Percentiles rank a stretch among this genome's conserved stretches.
Evolutionary conservation across 2,888 invertebrate species (phyloP).

Genomic region (Lasioglossum marginatum): DNA sequence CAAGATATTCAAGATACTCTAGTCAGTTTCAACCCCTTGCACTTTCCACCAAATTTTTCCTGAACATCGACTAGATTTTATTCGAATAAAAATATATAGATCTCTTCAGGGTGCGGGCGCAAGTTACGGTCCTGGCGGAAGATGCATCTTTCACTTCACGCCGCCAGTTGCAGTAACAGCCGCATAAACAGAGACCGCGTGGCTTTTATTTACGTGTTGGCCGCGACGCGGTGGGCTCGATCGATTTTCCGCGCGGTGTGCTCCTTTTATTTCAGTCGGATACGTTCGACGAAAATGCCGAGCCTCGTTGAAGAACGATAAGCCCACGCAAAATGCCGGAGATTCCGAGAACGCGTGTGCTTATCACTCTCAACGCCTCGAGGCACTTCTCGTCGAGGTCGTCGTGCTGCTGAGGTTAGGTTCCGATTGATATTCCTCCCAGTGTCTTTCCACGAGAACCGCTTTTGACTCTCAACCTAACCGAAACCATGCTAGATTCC

Average conservation of each 20-base stretch:
- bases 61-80: neutral
- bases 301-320: neutral
- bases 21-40: too few relatives aligned
- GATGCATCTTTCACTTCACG: neutral
- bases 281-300: slow-evolving; percentile 15
- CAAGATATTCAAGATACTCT: neutral
- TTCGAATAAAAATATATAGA: neutral
- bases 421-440: slow-evolving; percentile 43
- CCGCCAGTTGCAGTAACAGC: neutral
- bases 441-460: slow-evolving; percentile 27
- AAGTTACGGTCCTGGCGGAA: neutral
- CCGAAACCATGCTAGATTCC: neutral
- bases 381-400: slow-evolving; percentile 40
- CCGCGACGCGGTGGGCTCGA: slow-evolving; percentile 22
- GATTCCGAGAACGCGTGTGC: neutral
- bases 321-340: slow-evolving; percentile 14
- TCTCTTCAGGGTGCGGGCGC: neutral
- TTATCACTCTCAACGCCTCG: slow-evolving; percentile 56
- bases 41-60: neutral
- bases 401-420: slow-evolving; percentile 63
- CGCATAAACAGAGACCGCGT: slow-evolving; percentile 21
- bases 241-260: slow-evolving; percentile 40
- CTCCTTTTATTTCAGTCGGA: neutral
- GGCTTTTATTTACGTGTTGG: slow-evolving; percentile 17
- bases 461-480: neutral